Percentiles rank a stretch among this genome's conserved stretches.
phyloP scores from a whole-genome alignment of 64 coral and sea anemone species.

The Acropora yongei region DNA sequence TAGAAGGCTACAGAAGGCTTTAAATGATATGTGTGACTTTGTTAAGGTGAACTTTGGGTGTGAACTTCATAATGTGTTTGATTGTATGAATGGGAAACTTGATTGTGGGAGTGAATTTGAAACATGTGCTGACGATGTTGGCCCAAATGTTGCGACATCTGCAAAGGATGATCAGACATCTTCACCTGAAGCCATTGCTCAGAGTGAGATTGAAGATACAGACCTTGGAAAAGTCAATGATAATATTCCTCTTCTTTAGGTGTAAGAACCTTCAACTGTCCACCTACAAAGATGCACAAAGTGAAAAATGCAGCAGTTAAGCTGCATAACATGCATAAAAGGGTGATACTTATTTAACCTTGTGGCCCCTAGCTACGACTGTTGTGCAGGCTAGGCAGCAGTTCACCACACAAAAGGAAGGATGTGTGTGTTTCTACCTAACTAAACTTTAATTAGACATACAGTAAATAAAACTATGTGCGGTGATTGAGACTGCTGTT shows the following conservation, averaged over 20 bases:
- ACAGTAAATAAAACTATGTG: too few relatives aligned
- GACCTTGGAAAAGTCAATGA: neutral
- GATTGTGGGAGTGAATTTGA: neutral
- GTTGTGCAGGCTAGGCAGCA: too few relatives aligned
- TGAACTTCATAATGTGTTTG: constrained; percentile 50
- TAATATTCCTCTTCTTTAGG: constrained; percentile 41
- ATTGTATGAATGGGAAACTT: neutral
- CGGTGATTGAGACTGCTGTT: too few relatives aligned
- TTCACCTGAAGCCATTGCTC: neutral
- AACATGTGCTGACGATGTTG: neutral
- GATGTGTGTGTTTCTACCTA: too few relatives aligned
- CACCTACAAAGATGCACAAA: constrained; percentile 16
- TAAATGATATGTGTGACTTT: constrained; percentile 68
- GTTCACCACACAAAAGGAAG: too few relatives aligned
- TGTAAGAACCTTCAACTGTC: constrained; percentile 58
- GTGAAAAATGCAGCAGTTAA: constrained; percentile 2
- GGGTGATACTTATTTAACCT: too few relatives aligned
- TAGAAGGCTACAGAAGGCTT: constrained; percentile 74
- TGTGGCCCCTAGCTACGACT: too few relatives aligned
- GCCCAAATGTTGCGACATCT: neutral
- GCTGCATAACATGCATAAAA: too few relatives aligned
- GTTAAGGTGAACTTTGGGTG: constrained; percentile 56
- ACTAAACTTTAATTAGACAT: too few relatives aligned
- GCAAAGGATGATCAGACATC: neutral
- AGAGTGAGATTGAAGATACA: neutral